Base-by-base conservation (phyloP, 2,797 vertebrate genomes). In the Thaleichthys pacificus region DNA sequence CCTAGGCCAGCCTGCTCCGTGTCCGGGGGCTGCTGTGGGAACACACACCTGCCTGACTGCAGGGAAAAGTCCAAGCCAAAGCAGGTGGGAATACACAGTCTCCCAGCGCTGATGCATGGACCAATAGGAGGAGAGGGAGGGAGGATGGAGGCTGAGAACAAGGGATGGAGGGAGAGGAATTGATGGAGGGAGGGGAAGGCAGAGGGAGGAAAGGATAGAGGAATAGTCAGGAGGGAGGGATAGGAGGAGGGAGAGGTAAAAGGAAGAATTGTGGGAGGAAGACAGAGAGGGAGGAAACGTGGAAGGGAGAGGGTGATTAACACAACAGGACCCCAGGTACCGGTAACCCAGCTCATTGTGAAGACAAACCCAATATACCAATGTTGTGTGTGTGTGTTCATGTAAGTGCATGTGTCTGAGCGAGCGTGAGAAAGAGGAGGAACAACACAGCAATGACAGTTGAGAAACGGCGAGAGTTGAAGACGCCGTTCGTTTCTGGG, bases 91-190 rank as follows among this genome's bases (percentile, higher is more conserved):
- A 54, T 3, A n/a, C 51, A 54, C 2, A n/a, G 6, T 54, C 51
- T 19, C 51, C 17, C 51, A 19, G 51, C 19, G 6, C 84, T 70
- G 57, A 69, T 77, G 70, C 42, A 70, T 51, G 51, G 47, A 66
- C 60, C 57, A 8, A 38, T 30, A 54, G 60, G 61, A 68, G 38
- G 77, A 28, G 49, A 42, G 72, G 38, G 30, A 30, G 12, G 56
- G 61, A 8, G 74, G 5, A 12, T 30, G 58, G 66, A 24, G 58
- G 58, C 17, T 4, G 49, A 38, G 35, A 38, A 38, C 35, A 38
- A 38, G 49, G 49, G 49, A 19, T 14, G 49, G 0, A n/a, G 51
- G 17, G 51, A 17, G 51, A 54, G 8, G 17, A 54, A n/a, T 5
- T 54, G 15, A 54, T 12, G 15, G 17, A 54, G 49, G 17, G 19